Evolutionary conservation across 92 coral and sea anemone species (phyloP).

Genomic region (Epizoanthus scotinus): DNA sequence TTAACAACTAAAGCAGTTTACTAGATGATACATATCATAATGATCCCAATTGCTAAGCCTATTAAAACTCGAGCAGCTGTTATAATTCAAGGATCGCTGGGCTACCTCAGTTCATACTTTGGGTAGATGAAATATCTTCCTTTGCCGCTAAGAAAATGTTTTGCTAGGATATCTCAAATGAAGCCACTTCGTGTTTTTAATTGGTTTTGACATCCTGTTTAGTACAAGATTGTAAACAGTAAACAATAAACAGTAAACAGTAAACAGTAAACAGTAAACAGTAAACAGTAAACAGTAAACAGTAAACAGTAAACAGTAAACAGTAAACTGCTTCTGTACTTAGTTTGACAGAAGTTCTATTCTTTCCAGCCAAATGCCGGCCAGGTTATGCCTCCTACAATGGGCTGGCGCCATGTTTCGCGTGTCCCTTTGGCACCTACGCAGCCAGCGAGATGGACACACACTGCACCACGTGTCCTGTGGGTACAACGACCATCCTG

Average conservation of each 20-base stretch:
- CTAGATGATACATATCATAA: too few relatives aligned
- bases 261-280: not conserved
- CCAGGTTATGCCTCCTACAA: conserved; percentile 78
- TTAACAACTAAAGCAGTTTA: too few relatives aligned
- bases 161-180: not conserved
- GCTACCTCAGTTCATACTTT: too few relatives aligned
- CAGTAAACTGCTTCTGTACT: not conserved
- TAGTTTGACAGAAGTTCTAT: not conserved
- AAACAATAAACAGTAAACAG: not conserved
- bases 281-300: too few relatives aligned
- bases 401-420: conserved; percentile 85
- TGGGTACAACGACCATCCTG: conserved; percentile 88
- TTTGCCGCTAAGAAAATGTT: too few relatives aligned
- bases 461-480: conserved; percentile 81
- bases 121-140: too few relatives aligned
- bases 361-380: conserved; percentile 72
- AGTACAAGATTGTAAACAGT: not conserved
- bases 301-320: not conserved
- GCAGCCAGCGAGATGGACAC: conserved; percentile 72
- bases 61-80: too few relatives aligned
- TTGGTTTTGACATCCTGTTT: not conserved
- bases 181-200: not conserved
- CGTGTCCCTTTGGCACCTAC: conserved; percentile 83
- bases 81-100: too few relatives aligned
- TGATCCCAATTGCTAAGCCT: too few relatives aligned